Base-by-base conservation (phyloP, 2,888 invertebrate species). In the Fissipunctia ypsillon region DNA sequence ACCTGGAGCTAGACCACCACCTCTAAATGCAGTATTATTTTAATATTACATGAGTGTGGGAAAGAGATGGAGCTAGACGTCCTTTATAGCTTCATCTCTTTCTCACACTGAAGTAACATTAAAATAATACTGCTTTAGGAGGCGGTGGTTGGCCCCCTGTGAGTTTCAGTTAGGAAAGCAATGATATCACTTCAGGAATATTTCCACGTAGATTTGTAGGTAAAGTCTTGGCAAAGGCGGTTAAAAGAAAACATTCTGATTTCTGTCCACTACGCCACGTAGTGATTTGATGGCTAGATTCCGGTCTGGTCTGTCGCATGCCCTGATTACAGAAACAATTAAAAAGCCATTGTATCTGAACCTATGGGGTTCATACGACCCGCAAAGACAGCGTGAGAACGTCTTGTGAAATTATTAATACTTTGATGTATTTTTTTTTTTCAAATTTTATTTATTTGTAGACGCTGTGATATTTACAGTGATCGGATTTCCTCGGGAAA, bases 161-260 rank as follows among this genome's bases (percentile, higher is more conserved):
- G 84, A 83, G 61, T 70, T 73, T 19, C 28, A 25, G n/a, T 84
- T 74, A 72, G 38, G 16, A 52, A 57, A 57, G 79, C 56, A 66
- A 48, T 71, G 54, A 80, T 63, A 54, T 63, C 56, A 73, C 63
- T 69, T 80, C 14, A 54, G 70, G 65, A 69, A 75, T 74, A 80
- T 82, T 82, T 70, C 66, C 74, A 78, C 68, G 35, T 14, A 60
- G 52, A 52, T 67, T 63, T 50, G n/a, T n/a, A 54, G 64, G 60
- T 61, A 56, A 70, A 69, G 73, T 79, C 73, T 83, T 84, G 81
- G 81, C 83, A 81, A 56, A 57, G 43, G 31, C 28, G 12, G 28
- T 57, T 52, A 19, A 69, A 78, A 70, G 72, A 73, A 66, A 69
- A 77, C 31, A 65, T 69, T 63, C 28, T 19, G 48, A 67, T 43